Evolutionary conservation across 2,113 vertebrate species (phyloP), one percentile per base, ranked within the genome.

Genomic region (Manacus vitellinus): DNA sequence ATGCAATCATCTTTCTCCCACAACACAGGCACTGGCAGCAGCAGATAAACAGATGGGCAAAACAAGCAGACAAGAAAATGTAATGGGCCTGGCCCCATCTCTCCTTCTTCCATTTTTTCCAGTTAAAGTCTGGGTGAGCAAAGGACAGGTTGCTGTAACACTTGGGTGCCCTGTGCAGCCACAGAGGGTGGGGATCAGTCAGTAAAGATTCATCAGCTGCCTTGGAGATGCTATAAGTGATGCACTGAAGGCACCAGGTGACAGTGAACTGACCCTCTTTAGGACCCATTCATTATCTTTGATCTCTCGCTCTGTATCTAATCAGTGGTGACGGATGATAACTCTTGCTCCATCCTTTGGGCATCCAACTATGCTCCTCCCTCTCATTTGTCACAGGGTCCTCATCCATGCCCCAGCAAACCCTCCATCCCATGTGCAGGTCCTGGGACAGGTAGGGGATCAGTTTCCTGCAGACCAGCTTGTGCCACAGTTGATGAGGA

Each of bases 251-350:
- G 88, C 90, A 74, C 70, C 72, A 85, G 3, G 4, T 58, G 71
- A 71, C 62, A 52, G 79, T 72, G 86, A 83, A 86, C 61, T 85
- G 82, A 62, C 66, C 61, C 85, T 91, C 63, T 80, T 89, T 44
- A 67, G 72, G 85, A 91, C 67, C 62, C 74, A 92, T 95, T 94
- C 71, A 30, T 97, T 97, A 95, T 83, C 82, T 96, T 92, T 31
- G 27, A 78, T 95, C 92, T 95, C 78, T 83, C 56, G 65, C 37
- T 31, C 78, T 5, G 14, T 49, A 95, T 85, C 85, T 95, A 96
- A 98, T 95, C 94, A 95, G 95, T 20, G 39, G 86, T 97, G 96
- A 98, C 81, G 56, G 88, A 98, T 97, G 94, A 67, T 66, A 88
- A 77, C 61, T 33, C 73, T 78, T 78, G 47, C 41, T 93, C 71